Evolutionary conservation across 2,888 invertebrate genomes (phyloP), one percentile per base, ranked within the genome.

Genomic region (Xylota segnis): DNA sequence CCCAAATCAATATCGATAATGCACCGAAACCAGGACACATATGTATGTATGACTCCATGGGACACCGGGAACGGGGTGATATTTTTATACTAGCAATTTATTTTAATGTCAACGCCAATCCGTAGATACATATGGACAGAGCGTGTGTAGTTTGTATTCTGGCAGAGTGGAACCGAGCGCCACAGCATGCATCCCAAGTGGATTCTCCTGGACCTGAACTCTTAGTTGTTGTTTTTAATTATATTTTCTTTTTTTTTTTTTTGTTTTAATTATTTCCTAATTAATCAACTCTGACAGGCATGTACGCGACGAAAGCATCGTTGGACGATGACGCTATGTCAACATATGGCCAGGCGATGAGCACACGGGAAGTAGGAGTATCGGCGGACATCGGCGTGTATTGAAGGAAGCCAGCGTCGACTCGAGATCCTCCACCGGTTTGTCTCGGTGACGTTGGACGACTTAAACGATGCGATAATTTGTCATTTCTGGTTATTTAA

Each of bases 401-500:
- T 54, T 32, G 29, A 63, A 66, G 37, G 47, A 54, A 50, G 16
- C 37, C 63, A 61, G 56, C 58, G 40, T 63, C 56, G 29, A 66
- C 56, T 50, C 50, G 45, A 58, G 52, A 37, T 5, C n/a, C 50
- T 45, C 32, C 71, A 61, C 43, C 76, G 56, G 70, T 75, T 75
- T 47, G 32, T 23, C 23, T 23, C 65, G 68, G 43, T 79, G 76
- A 82, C 59, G 77, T 63, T 78, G 82, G 83, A 74, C 68, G 76
- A 87, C 87, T 87, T 83, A 87, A 87, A 37, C 83, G 87, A 83
- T 32, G 65, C 78, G 78, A 78, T 77, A 78, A 87, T 87, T 87
- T 87, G 87, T 87, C 87, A 87, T 87, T 75, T 83, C 87, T 83
- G 77, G 77, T 83, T 87, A 87, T 87, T 78, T 83, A 87, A 87